phyloP scores from a whole-genome alignment of 2,888 invertebrate species.

The Stenodema calcarata region DNA sequence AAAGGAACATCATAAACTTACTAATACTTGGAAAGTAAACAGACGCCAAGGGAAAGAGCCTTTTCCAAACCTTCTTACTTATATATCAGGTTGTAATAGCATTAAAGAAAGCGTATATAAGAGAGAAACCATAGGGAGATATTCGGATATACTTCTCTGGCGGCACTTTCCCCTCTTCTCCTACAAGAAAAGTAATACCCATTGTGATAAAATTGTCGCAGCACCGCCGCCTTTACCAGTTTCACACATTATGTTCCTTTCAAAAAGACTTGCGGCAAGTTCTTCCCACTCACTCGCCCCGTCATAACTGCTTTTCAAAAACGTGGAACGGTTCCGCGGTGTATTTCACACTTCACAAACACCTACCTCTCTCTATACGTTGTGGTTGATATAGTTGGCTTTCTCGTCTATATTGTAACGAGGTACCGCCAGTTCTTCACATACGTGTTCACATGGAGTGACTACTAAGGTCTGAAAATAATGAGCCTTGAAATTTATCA shows the following conservation, averaged over 20 bases:
- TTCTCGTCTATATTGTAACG: too few species aligned
- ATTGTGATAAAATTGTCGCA: neutral
- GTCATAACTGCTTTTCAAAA: too few species aligned
- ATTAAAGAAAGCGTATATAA: neutral
- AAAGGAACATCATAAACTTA: constrained; percentile 34
- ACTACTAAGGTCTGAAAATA: too few species aligned
- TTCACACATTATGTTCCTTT: neutral
- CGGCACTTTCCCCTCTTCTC: neutral
- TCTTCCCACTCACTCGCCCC: neutral
- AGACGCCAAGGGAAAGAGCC: neutral
- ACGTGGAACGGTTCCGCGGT: too few species aligned
- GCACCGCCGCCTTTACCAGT: neutral
- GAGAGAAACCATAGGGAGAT: neutral
- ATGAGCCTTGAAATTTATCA: too few species aligned
- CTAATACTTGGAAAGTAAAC: constrained; percentile 35
- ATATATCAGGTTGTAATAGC: constrained; percentile 31
- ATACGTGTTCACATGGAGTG: too few species aligned
- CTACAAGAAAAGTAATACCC: neutral
- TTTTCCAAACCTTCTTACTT: constrained; percentile 25
- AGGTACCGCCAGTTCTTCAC: too few species aligned
- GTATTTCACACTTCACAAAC: too few species aligned
- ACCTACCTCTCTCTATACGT: too few species aligned
- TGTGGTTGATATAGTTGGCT: too few species aligned
- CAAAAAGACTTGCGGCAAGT: neutral
- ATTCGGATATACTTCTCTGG: neutral